Conservation (phyloP, 2,113 vertebrate species). For the Nannobrachium achirus region DNA sequence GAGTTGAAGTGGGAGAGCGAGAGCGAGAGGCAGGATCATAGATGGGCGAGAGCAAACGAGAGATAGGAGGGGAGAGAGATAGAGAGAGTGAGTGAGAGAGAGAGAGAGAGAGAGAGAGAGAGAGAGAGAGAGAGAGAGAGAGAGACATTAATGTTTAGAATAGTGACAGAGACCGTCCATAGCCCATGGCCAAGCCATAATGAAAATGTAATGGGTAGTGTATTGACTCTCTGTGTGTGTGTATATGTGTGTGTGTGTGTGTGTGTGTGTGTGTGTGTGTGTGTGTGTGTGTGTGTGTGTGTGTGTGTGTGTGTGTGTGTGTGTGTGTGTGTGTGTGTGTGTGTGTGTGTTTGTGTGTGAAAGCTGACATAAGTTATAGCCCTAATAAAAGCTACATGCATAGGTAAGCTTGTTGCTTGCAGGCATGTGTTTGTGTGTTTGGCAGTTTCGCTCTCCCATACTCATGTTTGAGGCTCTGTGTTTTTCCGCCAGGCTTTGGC, state of each 20-base stretch:
- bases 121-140: too few species aligned
- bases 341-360: slow-evolving; percentile 6
- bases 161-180: too few species aligned
- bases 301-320: slow-evolving; percentile 3
- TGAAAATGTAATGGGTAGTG: too few species aligned
- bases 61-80: too few species aligned
- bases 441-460: too few species aligned
- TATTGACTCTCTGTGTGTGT: slow-evolving; percentile 36
- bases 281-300: background rate
- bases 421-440: background rate
- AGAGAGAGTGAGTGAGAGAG: slow-evolving; percentile 2
- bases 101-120: too few species aligned
- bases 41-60: background rate
- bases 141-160: too few species aligned
- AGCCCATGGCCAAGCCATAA: too few species aligned
- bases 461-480: too few species aligned
- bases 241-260: slow-evolving; percentile 6
- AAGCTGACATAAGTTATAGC: background rate
- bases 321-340: background rate
- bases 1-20: background rate
- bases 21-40: too few species aligned
- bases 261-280: slow-evolving; percentile 1
- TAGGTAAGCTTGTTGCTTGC: background rate
- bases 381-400: background rate
- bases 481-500: too few species aligned